Percentiles rank a stretch among this genome's conserved stretches.
Conservation (phyloP, 1,140 invertebrate genomes). For the Odontomachus brunneus region DNA sequence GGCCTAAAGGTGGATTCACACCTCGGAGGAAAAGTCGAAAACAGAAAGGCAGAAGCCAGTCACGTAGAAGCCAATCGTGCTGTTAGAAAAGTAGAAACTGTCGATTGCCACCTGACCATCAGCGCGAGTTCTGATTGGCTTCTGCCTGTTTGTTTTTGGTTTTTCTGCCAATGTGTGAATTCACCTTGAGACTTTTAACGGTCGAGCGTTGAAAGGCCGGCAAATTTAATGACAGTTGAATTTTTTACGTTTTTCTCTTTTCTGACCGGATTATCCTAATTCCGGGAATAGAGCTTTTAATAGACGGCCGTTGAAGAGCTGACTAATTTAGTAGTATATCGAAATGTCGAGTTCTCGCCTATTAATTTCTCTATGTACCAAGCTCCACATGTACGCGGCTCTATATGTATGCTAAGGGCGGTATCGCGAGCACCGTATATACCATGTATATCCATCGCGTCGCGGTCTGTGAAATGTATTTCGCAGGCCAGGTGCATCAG, state of each 20-base stretch:
- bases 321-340: conserved; percentile 41
- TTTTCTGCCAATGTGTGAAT: no score
- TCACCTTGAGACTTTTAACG: no score
- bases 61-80: no score
- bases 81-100: no score
- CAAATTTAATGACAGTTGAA: conserved; percentile 33
- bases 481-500: conserved; percentile 38
- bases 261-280: neutral
- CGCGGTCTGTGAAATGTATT: conserved; percentile 46
- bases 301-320: neutral
- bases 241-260: neutral
- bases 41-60: no score
- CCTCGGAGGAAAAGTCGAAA: no score
- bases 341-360: conserved; percentile 19
- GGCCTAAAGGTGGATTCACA: no score
- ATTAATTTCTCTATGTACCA: conserved; percentile 28
- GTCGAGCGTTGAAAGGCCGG: neutral
- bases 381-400: neutral
- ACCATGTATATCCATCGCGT: neutral
- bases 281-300: neutral
- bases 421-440: neutral
- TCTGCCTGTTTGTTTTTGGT: no score
- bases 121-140: no score
- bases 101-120: no score
- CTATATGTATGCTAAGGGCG: neutral